phyloP scores from a whole-genome alignment of 2,113 vertebrate species.

The Odontesthes bonariensis region DNA sequence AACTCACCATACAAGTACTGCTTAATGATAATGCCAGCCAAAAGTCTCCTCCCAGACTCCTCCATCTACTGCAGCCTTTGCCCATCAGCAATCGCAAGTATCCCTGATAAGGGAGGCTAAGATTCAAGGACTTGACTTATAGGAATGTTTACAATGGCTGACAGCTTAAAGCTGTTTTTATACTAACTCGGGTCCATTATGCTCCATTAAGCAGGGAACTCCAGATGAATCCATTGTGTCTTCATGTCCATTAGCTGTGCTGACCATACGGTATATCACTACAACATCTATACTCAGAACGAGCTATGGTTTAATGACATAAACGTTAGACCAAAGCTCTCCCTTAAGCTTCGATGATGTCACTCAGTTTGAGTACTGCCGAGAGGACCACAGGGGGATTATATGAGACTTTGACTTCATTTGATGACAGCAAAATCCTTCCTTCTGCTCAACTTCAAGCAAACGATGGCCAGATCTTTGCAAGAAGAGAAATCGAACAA shows the following conservation, averaged over 20 bases:
- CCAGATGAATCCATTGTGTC: constrained; percentile 43
- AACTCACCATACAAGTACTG: neutral
- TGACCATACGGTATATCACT: constrained; percentile 61
- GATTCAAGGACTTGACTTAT: constrained; percentile 28
- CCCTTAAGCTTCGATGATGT: constrained; percentile 36
- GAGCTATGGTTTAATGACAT: constrained; percentile 50
- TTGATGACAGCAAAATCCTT: neutral
- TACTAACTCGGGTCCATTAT: constrained; percentile 66
- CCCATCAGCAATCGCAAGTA: constrained; percentile 25
- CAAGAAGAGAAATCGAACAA: neutral
- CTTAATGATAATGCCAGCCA: constrained; percentile 8
- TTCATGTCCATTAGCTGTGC: constrained; percentile 64
- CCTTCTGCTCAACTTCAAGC: neutral
- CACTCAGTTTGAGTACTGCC: constrained; percentile 8
- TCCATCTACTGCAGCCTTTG: constrained; percentile 34
- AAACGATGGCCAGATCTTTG: too few species aligned
- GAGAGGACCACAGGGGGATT: constrained; percentile 7
- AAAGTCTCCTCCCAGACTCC: neutral
- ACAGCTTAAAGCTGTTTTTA: constrained; percentile 44
- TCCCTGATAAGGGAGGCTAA: constrained; percentile 26
- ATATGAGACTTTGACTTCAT: constrained; percentile 11
- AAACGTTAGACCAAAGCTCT: constrained; percentile 11
- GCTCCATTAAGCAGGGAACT: constrained; percentile 64
- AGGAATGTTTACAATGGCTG: constrained; percentile 40
- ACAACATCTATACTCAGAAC: constrained; percentile 31